Evolutionary conservation across 2,113 vertebrate species (phyloP).

Genomic region (Argyrosomus japonicus): DNA sequence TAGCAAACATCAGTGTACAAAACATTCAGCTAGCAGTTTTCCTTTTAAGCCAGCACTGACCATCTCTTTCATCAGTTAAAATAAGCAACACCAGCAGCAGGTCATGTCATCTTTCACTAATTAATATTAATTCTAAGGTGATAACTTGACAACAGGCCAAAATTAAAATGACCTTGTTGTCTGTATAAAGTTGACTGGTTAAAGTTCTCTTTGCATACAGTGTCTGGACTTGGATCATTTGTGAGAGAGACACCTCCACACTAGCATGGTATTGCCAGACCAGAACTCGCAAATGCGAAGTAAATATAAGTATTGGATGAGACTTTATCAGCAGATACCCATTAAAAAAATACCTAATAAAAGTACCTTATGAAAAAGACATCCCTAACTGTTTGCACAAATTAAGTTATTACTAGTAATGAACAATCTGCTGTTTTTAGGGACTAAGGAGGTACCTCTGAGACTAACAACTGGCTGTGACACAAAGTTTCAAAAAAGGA

Average conservation of each 20-base stretch:
- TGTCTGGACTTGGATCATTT: neutral
- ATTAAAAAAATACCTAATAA: too few relatives aligned
- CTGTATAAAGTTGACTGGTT: neutral
- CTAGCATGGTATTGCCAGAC: too few relatives aligned
- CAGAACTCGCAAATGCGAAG: neutral
- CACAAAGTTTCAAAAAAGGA: neutral
- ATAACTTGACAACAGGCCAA: neutral
- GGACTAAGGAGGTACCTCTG: neutral
- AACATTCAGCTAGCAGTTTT: neutral
- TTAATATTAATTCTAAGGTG: neutral
- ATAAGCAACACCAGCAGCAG: neutral
- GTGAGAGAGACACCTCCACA: neutral
- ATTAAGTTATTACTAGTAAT: constrained; percentile 1
- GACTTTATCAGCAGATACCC: neutral
- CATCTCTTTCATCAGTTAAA: neutral
- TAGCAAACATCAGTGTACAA: neutral
- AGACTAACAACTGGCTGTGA: neutral
- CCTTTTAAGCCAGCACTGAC: neutral
- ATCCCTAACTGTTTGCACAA: neutral
- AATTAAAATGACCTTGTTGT: neutral
- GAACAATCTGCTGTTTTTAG: neutral
- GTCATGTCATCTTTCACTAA: neutral
- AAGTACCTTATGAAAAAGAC: neutral
- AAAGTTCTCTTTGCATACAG: neutral
- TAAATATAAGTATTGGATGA: neutral